Percentiles rank a stretch among this genome's conserved stretches.
phyloP scores from a whole-genome alignment of 2,797 vertebrate genomes.

The Cirrhinus mrigala region DNA sequence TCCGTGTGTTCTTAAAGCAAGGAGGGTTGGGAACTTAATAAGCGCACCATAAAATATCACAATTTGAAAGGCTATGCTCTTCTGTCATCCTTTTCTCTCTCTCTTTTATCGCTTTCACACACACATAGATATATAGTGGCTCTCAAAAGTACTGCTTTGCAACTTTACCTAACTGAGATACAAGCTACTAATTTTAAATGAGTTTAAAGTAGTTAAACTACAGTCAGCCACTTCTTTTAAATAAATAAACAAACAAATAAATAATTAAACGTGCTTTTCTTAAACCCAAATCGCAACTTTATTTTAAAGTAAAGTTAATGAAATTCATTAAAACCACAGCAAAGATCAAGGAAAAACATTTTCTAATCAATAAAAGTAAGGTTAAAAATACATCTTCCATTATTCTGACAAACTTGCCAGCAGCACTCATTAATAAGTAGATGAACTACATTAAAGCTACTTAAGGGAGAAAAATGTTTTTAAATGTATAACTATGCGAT shows the following conservation, averaged over 20 bases:
- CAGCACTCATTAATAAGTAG: not conserved
- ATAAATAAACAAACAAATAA: not conserved
- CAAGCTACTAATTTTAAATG: not conserved
- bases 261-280: not conserved
- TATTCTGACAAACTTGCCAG: not conserved
- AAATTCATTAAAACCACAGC: not conserved
- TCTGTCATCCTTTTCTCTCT: not conserved
- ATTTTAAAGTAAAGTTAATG: not conserved
- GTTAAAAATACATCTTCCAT: not conserved
- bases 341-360: not conserved
- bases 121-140: not conserved
- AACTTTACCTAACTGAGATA: not conserved
- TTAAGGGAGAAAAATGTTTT: not conserved
- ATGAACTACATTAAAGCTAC: not conserved
- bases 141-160: not conserved
- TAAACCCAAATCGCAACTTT: not conserved
- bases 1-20: slow-evolving; percentile 10
- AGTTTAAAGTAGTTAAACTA: not conserved
- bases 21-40: slow-evolving; percentile 28
- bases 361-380: not conserved
- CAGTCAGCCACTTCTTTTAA: not conserved
- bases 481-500: not conserved
- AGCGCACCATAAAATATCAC: slow-evolving; percentile 7
- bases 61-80: slow-evolving; percentile 8
- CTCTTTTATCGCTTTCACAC: not conserved